phyloP scores from a whole-genome alignment of 92 coral and sea anemone genomes.

The Hydrozoanthus gracilis region DNA sequence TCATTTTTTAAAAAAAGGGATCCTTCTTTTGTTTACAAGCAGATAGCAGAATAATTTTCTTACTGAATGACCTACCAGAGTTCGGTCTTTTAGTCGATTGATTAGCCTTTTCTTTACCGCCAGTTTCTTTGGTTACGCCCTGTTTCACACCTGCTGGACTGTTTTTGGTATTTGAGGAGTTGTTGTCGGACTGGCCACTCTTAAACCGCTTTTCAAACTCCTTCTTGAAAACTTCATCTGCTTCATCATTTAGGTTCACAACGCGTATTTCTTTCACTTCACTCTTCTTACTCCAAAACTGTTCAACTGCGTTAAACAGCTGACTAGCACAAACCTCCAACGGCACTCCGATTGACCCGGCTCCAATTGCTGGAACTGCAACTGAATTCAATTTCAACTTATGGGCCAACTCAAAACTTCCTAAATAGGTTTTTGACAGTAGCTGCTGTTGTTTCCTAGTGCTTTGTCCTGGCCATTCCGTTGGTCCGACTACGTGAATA shows the following conservation, averaged over 20 bases:
- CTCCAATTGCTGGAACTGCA: slow-evolving; percentile 58
- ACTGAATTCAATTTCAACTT: slow-evolving; percentile 11
- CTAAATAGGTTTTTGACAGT: slow-evolving; percentile 3
- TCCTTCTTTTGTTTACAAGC: too few relatives aligned
- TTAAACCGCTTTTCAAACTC: slow-evolving; percentile 51
- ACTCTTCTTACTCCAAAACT: slow-evolving; percentile 26
- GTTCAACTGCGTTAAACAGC: slow-evolving; percentile 32
- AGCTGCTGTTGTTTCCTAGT: background rate
- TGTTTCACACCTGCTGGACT: background rate
- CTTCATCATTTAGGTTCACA: slow-evolving; percentile 24
- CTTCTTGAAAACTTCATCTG: slow-evolving; percentile 19
- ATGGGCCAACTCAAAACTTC: slow-evolving; percentile 28
- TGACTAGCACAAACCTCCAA: slow-evolving; percentile 40
- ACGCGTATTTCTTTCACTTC: slow-evolving; percentile 43
- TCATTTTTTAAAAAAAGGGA: too few relatives aligned
- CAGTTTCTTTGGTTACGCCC: background rate
- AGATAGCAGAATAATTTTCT: too few relatives aligned
- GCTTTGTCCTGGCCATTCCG: background rate
- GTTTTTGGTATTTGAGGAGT: background rate
- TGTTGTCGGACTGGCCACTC: slow-evolving; percentile 1
- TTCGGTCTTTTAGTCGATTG: background rate
- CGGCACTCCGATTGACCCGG: slow-evolving; percentile 41
- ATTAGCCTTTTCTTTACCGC: background rate
- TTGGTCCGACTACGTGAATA: slow-evolving; percentile 60
- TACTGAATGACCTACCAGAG: too few relatives aligned